Percentiles rank a stretch among this genome's conserved stretches.
Evolutionary conservation across 2,888 invertebrate species (phyloP).

Genomic region (Diloba caeruleocephala): DNA sequence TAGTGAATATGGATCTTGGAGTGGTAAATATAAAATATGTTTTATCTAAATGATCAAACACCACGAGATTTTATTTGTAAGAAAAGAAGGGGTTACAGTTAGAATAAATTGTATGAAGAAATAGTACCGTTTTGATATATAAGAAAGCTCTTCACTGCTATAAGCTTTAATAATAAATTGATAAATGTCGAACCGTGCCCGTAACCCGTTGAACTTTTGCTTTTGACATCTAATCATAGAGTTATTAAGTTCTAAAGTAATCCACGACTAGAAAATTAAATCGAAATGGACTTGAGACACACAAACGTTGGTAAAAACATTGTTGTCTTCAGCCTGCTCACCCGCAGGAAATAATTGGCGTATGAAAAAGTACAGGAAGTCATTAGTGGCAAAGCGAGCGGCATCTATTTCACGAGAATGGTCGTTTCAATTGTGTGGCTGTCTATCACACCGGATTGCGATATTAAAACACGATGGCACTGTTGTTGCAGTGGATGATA

Average conservation of each 20-base stretch:
- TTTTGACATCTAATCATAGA: slow-evolving; percentile 26
- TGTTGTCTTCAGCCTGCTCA: slow-evolving; percentile 78
- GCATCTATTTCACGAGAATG: slow-evolving; percentile 82
- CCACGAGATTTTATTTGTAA: slow-evolving; percentile 20
- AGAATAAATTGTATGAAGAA: slow-evolving; percentile 14
- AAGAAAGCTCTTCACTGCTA: not conserved
- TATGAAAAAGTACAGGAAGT: slow-evolving; percentile 87
- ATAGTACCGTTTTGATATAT: slow-evolving; percentile 16
- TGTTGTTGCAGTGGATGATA: no score
- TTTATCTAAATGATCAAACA: slow-evolving; percentile 24
- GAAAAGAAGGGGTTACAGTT: slow-evolving; percentile 10
- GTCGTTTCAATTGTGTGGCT: slow-evolving; percentile 57
- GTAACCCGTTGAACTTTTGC: slow-evolving; percentile 10
- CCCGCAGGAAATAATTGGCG: slow-evolving; percentile 84
- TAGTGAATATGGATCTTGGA: slow-evolving; percentile 15
- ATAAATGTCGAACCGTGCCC: slow-evolving; percentile 3
- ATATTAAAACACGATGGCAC: slow-evolving; percentile 1
- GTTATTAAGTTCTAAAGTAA: slow-evolving; percentile 23
- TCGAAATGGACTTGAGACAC: slow-evolving; percentile 60
- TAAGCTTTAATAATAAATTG: slow-evolving; percentile 2
- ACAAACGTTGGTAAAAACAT: slow-evolving; percentile 56
- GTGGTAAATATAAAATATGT: slow-evolving; percentile 24
- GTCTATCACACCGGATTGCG: slow-evolving; percentile 70
- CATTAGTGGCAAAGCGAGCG: slow-evolving; percentile 84
- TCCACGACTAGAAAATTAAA: slow-evolving; percentile 58